Base-by-base conservation (phyloP, 2,797 vertebrate genomes). In the Chaunax sp. region DNA sequence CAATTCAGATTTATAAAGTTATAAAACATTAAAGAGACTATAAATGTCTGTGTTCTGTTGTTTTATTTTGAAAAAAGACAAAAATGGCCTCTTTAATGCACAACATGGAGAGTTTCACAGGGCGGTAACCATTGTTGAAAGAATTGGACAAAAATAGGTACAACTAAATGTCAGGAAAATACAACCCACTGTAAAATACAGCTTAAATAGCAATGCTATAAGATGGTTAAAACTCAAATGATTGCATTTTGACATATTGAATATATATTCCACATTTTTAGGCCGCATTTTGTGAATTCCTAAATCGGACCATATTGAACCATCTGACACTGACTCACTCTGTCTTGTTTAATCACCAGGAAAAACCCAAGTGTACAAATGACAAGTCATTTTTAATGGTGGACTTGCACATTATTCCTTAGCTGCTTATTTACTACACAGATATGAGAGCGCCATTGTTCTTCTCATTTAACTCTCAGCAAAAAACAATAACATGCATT, bases 171-270 rank as follows among this genome's bases (percentile, higher is more conserved):
- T 10, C 11, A 52, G 38, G 18, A 55, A 54, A 25, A 45, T 8
- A 20, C 10, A 59, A 15, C n/a, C 14, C 9, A 16, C 2, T 46
- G 15, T 45, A 5, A 46, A 40, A 37, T 47, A 23, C 12, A 14
- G 28, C n/a, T 53, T 49, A 16, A 55, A 67, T 72, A 38, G 28
- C 28, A 45, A 58, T 25, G 45, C 4, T 41, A n/a, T n/a, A n/a
- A n/a, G 8, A 22, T 25, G 7, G 6, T 11, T 30, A 1, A 43
- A 14, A 52, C 7, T 35, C 6, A 52, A 47, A 30, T 4, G 4
- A 15, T n/a, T 8, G 14, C 3, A 30, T 30, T 30, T 30, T 30
- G 28, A 30, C 28, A 30, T n/a, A n/a, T 30, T 30, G 28, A 4
- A 30, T 30, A 30, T 30, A 6, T 30, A 30, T 30, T 30, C 9